Conservation (phyloP, 2,797 vertebrate genomes). For the Antennarius maculatus region DNA sequence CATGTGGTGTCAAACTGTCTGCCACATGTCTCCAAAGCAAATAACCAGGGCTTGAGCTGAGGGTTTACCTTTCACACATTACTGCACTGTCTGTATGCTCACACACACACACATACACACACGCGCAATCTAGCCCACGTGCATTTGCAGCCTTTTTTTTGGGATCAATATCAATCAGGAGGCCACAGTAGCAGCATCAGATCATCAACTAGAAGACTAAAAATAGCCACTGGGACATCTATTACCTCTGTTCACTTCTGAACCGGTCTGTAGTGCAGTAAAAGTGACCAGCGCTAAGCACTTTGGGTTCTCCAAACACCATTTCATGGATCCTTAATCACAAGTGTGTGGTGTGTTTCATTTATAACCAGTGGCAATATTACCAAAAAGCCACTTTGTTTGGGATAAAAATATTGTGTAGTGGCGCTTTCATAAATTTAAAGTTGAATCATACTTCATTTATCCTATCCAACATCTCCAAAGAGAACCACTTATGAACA, state of each 20-base stretch:
- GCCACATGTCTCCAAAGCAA: slow-evolving; percentile 35
- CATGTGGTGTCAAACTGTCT: slow-evolving; percentile 31
- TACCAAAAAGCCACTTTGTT: slow-evolving; percentile 14
- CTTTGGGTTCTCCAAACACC: slow-evolving; percentile 5
- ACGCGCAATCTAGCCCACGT: slow-evolving; percentile 19
- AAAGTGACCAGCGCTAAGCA: slow-evolving; percentile 34
- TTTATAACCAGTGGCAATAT: slow-evolving; percentile 17
- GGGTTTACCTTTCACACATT: slow-evolving; percentile 25
- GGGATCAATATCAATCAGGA: slow-evolving; percentile 76
- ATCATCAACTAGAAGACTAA: slow-evolving; percentile 59
- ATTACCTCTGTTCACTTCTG: slow-evolving; percentile 24
- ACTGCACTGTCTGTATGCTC: slow-evolving; percentile 19
- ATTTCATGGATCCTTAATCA: slow-evolving; percentile 11
- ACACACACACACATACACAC: slow-evolving; percentile 10
- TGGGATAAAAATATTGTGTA: slow-evolving; percentile 10
- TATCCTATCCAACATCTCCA: slow-evolving; percentile 24
- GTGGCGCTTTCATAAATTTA: slow-evolving; percentile 17
- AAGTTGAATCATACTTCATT: slow-evolving; percentile 44
- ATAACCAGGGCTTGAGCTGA: slow-evolving; percentile 18
- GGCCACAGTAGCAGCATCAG: slow-evolving; percentile 56
- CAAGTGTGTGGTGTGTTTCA: neutral
- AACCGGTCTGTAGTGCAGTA: slow-evolving; percentile 20
- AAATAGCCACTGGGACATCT: slow-evolving; percentile 63
- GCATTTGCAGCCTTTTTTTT: slow-evolving; percentile 41
- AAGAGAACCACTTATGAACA: slow-evolving; percentile 29